Conservation (phyloP, 2,113 vertebrate species). For the Phodopus roborovskii region DNA sequence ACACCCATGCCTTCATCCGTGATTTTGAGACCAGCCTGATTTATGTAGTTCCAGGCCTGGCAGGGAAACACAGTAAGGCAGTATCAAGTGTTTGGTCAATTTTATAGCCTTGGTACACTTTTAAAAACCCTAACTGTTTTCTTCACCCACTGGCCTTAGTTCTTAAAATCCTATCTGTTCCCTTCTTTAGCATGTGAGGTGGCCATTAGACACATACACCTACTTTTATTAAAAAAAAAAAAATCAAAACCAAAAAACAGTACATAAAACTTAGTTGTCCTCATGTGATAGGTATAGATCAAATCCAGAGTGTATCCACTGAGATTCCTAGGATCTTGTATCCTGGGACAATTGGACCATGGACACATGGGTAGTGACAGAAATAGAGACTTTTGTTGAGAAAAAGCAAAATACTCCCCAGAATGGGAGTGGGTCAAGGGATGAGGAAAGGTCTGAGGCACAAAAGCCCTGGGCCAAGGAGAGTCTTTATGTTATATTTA, state of each 20-base stretch:
- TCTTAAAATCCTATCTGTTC: neutral
- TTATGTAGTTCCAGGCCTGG: neutral
- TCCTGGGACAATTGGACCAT: neutral
- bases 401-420: neutral
- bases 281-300: neutral
- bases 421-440: neutral
- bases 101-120: conserved; percentile 16
- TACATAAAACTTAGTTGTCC: conserved; percentile 36
- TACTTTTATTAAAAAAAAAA: neutral
- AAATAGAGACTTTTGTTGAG: neutral
- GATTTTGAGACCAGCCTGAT: neutral
- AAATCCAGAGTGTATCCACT: neutral
- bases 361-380: neutral
- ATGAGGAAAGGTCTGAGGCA: neutral
- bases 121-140: conserved; percentile 45
- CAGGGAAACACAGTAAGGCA: neutral
- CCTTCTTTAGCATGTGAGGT: neutral
- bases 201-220: neutral
- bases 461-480: neutral
- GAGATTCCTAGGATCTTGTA: neutral
- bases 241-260: neutral
- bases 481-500: neutral
- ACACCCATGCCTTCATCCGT: neutral
- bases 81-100: neutral
- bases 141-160: conserved; percentile 38